These are phyloP conservation scores for Lophius piscatorius DNA, from an alignment of 2,113 vertebrate species.

Conservation along the genomic window DNA sequence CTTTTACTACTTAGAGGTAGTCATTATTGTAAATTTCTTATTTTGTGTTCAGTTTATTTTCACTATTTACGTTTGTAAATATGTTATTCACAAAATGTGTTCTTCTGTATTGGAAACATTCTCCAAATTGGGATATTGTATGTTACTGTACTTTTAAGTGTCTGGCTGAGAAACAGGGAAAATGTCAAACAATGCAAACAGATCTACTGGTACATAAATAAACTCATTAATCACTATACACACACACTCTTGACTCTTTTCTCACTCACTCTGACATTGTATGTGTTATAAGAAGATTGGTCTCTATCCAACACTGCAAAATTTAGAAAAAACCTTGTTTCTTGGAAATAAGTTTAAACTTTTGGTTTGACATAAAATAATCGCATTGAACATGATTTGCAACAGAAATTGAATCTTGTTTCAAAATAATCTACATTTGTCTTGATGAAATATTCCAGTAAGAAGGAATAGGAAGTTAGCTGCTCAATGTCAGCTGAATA, in stretches of 20 bases:
- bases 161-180: constrained; percentile 72
- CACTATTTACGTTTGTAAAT: constrained; percentile 69
- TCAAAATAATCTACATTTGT: too few species aligned
- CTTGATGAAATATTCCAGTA: too few species aligned
- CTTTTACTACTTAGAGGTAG: constrained; percentile 35
- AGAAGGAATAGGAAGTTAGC: too few species aligned
- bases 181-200: constrained; percentile 74
- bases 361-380: too few species aligned
- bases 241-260: constrained; percentile 12
- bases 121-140: constrained; percentile 59
- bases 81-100: constrained; percentile 55
- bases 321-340: too few species aligned
- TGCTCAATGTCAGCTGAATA: too few species aligned
- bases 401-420: too few species aligned
- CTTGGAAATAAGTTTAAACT: too few species aligned
- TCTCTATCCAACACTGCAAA: too few species aligned
- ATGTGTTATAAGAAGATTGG: neutral
- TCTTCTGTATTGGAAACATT: constrained; percentile 49
- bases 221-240: constrained; percentile 55
- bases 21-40: constrained; percentile 33
- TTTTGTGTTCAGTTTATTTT: constrained; percentile 48
- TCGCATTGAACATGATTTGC: too few species aligned
- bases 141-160: constrained; percentile 73
- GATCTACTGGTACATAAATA: constrained; percentile 74
- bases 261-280: neutral